These are phyloP conservation scores for Cyprinodon brontotheroides DNA, from an alignment of 2,113 vertebrate genomes.

Conservation along the genomic window DNA sequence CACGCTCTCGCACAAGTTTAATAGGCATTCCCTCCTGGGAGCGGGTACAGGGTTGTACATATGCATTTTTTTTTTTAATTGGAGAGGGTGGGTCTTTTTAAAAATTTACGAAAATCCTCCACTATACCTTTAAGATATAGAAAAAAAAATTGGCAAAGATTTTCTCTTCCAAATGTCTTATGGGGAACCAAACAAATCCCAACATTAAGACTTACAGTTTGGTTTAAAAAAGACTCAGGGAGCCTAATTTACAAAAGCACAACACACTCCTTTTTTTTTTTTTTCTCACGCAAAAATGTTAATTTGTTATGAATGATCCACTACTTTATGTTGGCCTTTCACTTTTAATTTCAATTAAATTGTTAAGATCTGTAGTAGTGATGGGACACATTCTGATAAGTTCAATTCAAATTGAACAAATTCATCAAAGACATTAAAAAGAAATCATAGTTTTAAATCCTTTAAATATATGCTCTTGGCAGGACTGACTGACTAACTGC, in stretches of 20 bases:
- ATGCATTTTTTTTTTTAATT: too few relatives aligned
- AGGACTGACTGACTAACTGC: slow-evolving; percentile 39
- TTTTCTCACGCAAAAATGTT: not conserved
- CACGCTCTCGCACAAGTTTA: too few relatives aligned
- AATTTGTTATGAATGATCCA: not conserved
- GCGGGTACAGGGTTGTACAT: too few relatives aligned
- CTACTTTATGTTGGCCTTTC: not conserved
- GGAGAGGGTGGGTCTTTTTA: too few relatives aligned
- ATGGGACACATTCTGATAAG: not conserved
- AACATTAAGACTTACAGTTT: too few relatives aligned
- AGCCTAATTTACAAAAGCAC: too few relatives aligned
- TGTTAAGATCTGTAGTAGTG: not conserved
- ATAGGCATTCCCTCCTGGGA: too few relatives aligned
- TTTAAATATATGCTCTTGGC: slow-evolving; percentile 37
- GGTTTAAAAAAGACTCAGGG: not conserved
- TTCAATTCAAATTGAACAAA: not conserved
- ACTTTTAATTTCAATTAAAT: not conserved
- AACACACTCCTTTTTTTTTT: not conserved
- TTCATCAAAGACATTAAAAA: slow-evolving; percentile 19
- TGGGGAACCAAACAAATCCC: too few relatives aligned
- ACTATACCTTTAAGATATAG: too few relatives aligned
- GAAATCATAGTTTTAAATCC: slow-evolving; percentile 34
- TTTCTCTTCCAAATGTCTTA: too few relatives aligned
- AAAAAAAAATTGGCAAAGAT: too few relatives aligned
- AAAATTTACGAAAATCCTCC: too few relatives aligned